Percentiles rank a stretch among this genome's conserved stretches.
phyloP scores from a whole-genome alignment of 2,113 vertebrate genomes.

The Xiphophorus hellerii region DNA sequence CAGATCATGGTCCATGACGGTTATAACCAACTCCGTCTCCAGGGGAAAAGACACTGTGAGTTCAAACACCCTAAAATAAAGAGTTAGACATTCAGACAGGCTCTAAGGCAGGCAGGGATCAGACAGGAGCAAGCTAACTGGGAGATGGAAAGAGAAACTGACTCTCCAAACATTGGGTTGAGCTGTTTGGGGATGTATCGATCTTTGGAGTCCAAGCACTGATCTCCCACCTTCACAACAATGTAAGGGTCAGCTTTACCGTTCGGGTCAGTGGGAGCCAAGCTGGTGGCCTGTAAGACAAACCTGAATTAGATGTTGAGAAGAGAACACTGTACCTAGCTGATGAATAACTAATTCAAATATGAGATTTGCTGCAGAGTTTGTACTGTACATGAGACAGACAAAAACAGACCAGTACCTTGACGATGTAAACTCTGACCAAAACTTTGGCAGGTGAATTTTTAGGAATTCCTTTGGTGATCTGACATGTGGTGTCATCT shows the following conservation, averaged over 20 bases:
- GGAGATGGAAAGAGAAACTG: slow-evolving; percentile 48
- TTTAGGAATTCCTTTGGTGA: slow-evolving; percentile 86
- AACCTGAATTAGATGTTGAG: not conserved
- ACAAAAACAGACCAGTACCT: slow-evolving; percentile 74
- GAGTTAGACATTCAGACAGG: not conserved
- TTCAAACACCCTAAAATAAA: slow-evolving; percentile 86
- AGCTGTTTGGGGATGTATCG: slow-evolving; percentile 94
- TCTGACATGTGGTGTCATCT: slow-evolving; percentile 73
- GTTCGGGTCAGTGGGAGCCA: slow-evolving; percentile 90
- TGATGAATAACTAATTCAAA: not conserved
- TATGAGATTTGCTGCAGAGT: not conserved
- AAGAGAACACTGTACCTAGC: not conserved
- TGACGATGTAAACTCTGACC: slow-evolving; percentile 88
- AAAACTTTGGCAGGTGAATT: slow-evolving; percentile 91
- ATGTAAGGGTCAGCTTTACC: slow-evolving; percentile 95
- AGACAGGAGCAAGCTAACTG: not conserved
- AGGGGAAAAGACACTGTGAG: slow-evolving; percentile 88
- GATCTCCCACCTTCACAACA: slow-evolving; percentile 83
- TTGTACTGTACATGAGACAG: not conserved
- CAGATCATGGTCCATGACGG: slow-evolving; percentile 89
- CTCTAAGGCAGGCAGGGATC: not conserved
- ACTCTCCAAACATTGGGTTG: slow-evolving; percentile 96
- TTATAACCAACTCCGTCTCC: slow-evolving; percentile 87
- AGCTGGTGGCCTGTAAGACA: slow-evolving; percentile 84
- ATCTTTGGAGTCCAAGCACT: slow-evolving; percentile 84